These are phyloP conservation scores for Podarcis lilfordi DNA, from an alignment of 2,797 vertebrate genomes.

Conservation along the genomic window DNA sequence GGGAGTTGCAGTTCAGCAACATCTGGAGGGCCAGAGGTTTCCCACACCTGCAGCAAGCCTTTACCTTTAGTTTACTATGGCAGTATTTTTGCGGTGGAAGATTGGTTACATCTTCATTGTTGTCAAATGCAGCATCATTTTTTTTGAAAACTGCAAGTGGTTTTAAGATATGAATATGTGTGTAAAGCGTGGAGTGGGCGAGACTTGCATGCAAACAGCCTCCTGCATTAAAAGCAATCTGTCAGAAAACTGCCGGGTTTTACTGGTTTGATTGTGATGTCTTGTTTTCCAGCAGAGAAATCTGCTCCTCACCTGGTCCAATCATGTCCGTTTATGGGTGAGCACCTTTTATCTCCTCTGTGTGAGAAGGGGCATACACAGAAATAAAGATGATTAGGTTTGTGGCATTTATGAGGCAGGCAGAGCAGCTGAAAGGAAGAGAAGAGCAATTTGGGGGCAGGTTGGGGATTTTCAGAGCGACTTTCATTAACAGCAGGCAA, in stretches of 20 bases:
- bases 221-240: neutral
- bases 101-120: neutral
- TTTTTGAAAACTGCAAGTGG: neutral
- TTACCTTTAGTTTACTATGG: too few relatives aligned
- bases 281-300: neutral
- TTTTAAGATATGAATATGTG: neutral
- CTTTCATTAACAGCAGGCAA: neutral
- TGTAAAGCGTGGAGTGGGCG: neutral
- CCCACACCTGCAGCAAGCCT: too few relatives aligned
- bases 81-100: neutral
- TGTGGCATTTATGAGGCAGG: neutral
- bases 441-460: neutral
- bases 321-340: neutral
- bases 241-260: neutral
- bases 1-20: too few relatives aligned
- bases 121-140: neutral
- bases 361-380: slow-evolving; percentile 1
- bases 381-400: neutral
- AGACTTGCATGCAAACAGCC: neutral
- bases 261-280: neutral
- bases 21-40: too few relatives aligned
- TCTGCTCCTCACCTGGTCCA: neutral
- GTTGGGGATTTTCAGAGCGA: neutral
- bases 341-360: slow-evolving; percentile 3
- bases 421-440: neutral